phyloP scores from a whole-genome alignment of 2,113 vertebrate species.

The Oncorhynchus kisutch region DNA sequence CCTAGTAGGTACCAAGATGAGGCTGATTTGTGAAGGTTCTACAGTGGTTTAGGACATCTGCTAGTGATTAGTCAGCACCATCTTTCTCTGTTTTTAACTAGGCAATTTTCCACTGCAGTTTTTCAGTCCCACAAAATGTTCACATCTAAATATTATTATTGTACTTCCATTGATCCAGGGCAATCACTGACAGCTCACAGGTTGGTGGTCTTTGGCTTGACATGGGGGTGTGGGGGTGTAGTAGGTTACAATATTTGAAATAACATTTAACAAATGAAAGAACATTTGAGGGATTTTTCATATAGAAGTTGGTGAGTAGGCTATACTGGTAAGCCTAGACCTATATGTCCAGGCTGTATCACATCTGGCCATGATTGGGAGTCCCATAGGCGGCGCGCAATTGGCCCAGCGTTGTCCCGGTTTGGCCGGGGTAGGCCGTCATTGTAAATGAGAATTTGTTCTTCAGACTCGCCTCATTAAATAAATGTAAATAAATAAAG shows the following conservation, averaged over 20 bases:
- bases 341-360: not conserved
- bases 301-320: not conserved
- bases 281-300: not conserved
- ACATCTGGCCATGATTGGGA: too few relatives aligned
- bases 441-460: too few relatives aligned
- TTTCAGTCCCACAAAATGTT: slow-evolving; percentile 28
- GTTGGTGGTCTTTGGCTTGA: slow-evolving; percentile 6
- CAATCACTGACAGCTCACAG: not conserved
- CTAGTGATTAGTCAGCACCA: slow-evolving; percentile 50
- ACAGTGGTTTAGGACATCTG: slow-evolving; percentile 56
- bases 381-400: too few relatives aligned
- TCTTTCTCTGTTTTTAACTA: slow-evolving; percentile 39
- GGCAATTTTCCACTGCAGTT: slow-evolving; percentile 51
- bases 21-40: slow-evolving; percentile 37
- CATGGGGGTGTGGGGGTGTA: not conserved
- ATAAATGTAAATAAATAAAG: too few relatives aligned
- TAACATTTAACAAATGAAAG: not conserved
- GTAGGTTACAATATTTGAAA: not conserved
- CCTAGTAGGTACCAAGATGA: not conserved
- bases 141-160: slow-evolving; percentile 15
- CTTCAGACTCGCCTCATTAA: too few relatives aligned
- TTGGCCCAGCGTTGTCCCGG: too few relatives aligned
- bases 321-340: not conserved
- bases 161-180: not conserved
- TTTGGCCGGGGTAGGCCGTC: too few relatives aligned